Evolutionary conservation across 2,797 vertebrate genomes (phyloP).

Genomic region (Eutrigla gurnardus): DNA sequence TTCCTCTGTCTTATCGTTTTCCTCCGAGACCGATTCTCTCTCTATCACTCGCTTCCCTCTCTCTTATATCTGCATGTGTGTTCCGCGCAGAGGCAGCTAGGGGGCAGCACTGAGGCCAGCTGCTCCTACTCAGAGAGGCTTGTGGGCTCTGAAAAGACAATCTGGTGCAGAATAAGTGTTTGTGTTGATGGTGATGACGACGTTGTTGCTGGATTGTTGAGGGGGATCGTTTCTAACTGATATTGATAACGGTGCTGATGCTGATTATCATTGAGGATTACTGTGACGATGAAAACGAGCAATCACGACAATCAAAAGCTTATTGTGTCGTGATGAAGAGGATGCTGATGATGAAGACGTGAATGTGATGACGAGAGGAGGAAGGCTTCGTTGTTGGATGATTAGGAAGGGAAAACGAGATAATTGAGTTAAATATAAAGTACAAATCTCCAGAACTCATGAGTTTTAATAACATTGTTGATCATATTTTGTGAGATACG

Average conservation of each 20-base stretch:
- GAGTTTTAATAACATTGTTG: not conserved
- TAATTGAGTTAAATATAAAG: too few relatives aligned
- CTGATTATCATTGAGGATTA: not conserved
- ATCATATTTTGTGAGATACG: not conserved
- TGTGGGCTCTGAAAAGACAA: too few relatives aligned
- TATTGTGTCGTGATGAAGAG: slow-evolving; percentile 21
- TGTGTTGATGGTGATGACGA: too few relatives aligned
- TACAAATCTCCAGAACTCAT: too few relatives aligned
- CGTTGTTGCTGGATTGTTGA: too few relatives aligned
- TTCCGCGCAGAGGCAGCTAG: slow-evolving; percentile 60
- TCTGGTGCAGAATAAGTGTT: not conserved
- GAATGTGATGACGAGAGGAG: not conserved
- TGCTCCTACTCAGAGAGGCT: not conserved
- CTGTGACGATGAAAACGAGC: not conserved
- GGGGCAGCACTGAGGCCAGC: slow-evolving; percentile 75
- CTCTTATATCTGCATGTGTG: too few relatives aligned
- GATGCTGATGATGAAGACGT: not conserved
- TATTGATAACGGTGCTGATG: not conserved
- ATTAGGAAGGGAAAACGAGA: too few relatives aligned
- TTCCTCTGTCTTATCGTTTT: slow-evolving; percentile 5
- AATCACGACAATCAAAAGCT: too few relatives aligned
- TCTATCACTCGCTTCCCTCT: not conserved
- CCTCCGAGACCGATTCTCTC: slow-evolving; percentile 32
- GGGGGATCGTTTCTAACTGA: not conserved
- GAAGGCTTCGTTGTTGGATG: not conserved